A percentile compares a stretch with the other conserved stretches of the same genome.
Conservation (phyloP, 2,888 invertebrate species). For the Himalopsyche kuldschensis region DNA sequence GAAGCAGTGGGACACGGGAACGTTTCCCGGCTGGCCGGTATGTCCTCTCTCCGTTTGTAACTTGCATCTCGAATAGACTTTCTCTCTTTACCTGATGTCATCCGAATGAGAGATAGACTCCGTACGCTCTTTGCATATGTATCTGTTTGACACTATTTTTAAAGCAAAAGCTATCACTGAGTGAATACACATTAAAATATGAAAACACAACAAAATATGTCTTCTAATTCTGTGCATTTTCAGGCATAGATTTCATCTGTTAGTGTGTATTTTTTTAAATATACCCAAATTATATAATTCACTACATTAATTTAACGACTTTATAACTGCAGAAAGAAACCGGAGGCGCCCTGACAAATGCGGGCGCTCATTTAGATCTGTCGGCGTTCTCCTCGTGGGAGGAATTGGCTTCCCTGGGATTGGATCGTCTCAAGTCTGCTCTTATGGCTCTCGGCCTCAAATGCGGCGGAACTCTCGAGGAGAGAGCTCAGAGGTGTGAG, state of each 20-base stretch:
- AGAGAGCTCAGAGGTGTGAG: constrained; percentile 85
- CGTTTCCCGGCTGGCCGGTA: constrained; percentile 93
- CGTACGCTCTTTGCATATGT: not conserved
- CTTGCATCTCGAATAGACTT: not conserved
- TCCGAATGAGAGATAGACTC: not conserved
- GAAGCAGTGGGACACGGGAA: constrained; percentile 84
- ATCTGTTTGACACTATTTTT: not conserved
- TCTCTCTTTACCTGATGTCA: not conserved
- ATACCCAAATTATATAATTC: too few species aligned
- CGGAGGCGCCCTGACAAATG: constrained; percentile 88
- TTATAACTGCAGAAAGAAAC: constrained; percentile 75
- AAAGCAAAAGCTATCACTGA: too few species aligned
- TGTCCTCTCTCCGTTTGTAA: constrained; percentile 41
- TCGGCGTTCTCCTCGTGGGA: constrained; percentile 97
- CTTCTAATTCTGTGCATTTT: too few species aligned
- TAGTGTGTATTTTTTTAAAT: too few species aligned
- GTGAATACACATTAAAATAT: too few species aligned
- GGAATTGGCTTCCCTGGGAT: constrained; percentile 93
- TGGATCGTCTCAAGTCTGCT: constrained; percentile 96
- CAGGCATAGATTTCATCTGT: too few species aligned
- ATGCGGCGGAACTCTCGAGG: constrained; percentile 97
- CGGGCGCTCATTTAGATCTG: constrained; percentile 96
- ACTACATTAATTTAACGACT: not conserved
- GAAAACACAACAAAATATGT: too few species aligned
- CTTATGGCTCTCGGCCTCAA: constrained; percentile 95